Evolutionary conservation across 2,888 invertebrate genomes (phyloP).

Genomic region (Miltochrista miniata): DNA sequence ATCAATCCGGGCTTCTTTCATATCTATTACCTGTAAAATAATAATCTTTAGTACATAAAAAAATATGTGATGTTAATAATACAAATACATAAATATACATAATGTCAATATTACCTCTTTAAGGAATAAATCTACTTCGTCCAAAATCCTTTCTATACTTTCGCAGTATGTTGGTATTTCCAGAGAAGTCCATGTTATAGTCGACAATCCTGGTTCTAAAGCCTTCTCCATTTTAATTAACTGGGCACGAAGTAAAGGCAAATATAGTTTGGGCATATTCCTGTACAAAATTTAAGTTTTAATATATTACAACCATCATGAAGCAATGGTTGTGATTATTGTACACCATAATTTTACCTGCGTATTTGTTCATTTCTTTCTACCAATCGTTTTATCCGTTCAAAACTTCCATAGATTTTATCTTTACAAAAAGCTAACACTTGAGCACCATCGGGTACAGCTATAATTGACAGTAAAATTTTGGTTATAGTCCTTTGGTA

Average conservation of each 20-base stretch:
- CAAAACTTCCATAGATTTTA: conserved; percentile 85
- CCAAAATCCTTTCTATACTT: conserved; percentile 80
- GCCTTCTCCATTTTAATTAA: conserved; percentile 87
- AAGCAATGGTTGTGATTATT: neutral
- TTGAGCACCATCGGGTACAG: conserved; percentile 90
- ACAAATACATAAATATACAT: neutral
- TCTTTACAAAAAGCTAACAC: conserved; percentile 89
- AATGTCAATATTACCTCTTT: conserved; percentile 76
- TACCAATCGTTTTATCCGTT: conserved; percentile 85
- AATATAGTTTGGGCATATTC: conserved; percentile 86
- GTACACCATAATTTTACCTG: conserved; percentile 40
- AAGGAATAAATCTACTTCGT: conserved; percentile 86
- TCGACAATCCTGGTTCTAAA: conserved; percentile 89
- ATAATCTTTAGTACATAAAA: neutral
- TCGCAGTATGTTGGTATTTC: conserved; percentile 86
- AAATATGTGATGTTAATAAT: neutral
- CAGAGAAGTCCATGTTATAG: conserved; percentile 92
- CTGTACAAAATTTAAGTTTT: conserved; percentile 32
- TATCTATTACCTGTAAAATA: conserved; percentile 83
- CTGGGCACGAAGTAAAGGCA: conserved; percentile 87
- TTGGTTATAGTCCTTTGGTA: too few species aligned
- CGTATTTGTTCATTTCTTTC: conserved; percentile 84
- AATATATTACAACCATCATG: too few species aligned
- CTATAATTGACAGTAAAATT: conserved; percentile 46
- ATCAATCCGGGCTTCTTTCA: conserved; percentile 90